These are phyloP conservation scores for Anastrepha ludens DNA, from an alignment of 1,140 invertebrate species.

Conservation along the genomic window DNA sequence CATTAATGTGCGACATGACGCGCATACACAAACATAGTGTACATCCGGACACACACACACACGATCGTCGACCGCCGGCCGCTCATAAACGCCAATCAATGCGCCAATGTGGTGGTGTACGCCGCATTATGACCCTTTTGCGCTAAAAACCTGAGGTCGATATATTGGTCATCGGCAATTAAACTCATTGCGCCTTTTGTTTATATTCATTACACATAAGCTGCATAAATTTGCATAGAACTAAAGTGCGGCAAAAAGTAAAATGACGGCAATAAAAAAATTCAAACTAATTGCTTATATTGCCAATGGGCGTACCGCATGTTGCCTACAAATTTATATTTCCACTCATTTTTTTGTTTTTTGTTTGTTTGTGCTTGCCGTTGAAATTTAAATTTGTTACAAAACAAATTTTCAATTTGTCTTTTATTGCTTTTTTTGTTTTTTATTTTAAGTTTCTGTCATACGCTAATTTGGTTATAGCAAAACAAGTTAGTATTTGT, in stretches of 20 bases:
- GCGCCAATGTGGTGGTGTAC: neutral
- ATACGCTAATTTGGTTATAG: slow-evolving; percentile 2
- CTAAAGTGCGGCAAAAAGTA: too few species aligned
- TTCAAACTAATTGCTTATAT: slow-evolving; percentile 38
- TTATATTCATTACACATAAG: neutral
- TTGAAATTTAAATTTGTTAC: slow-evolving; percentile 2
- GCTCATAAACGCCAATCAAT: slow-evolving; percentile 33
- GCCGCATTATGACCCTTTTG: slow-evolving; percentile 36
- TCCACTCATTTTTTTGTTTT: neutral
- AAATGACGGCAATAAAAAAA: too few species aligned
- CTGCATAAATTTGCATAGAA: slow-evolving; percentile 18
- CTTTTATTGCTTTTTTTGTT: neutral
- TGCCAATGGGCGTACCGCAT: neutral
- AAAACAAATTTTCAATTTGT: slow-evolving; percentile 49
- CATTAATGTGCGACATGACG: slow-evolving; percentile 6
- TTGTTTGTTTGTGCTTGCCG: neutral
- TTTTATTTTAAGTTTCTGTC: neutral
- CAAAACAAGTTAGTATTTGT: neutral
- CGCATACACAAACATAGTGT: neutral
- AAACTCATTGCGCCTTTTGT: slow-evolving; percentile 33
- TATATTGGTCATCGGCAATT: slow-evolving; percentile 48
- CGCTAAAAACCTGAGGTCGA: slow-evolving; percentile 25
- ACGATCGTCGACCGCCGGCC: neutral
- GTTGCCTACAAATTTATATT: neutral
- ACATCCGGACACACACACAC: neutral